Conservation (phyloP, 2,888 invertebrate species). For the Clistopyga incitator region DNA sequence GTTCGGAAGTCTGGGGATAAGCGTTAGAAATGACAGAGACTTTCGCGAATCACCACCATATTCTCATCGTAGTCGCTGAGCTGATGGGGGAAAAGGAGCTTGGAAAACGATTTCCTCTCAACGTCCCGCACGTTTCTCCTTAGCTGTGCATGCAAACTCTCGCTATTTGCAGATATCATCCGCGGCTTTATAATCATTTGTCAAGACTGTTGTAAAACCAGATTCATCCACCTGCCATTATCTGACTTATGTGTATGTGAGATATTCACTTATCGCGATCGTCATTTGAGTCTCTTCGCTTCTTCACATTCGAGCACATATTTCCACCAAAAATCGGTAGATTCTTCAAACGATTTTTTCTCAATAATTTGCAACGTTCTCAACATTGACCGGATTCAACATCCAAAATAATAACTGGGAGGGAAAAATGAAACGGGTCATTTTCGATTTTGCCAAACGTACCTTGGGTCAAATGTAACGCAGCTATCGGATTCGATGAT, state of each 20-base stretch:
- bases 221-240: background rate
- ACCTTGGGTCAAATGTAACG: slow-evolving; percentile 16
- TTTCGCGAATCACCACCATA: slow-evolving; percentile 1
- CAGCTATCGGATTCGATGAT: slow-evolving; percentile 24
- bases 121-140: slow-evolving; percentile 9
- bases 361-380: background rate
- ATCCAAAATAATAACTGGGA: background rate
- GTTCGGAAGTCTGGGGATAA: slow-evolving; percentile 16
- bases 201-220: background rate
- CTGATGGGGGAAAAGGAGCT: slow-evolving; percentile 21
- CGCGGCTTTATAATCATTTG: background rate
- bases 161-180: background rate
- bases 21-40: slow-evolving; percentile 23
- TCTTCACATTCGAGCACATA: background rate
- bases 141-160: background rate
- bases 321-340: background rate
- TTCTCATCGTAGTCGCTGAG: slow-evolving; percentile 13
- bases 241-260: background rate
- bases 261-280: slow-evolving; percentile 2
- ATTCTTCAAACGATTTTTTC: background rate
- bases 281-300: background rate
- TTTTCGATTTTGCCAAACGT: background rate
- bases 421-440: background rate
- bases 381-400: background rate
- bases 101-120: slow-evolving; percentile 27